Conservation (phyloP, 1,140 invertebrate species). For the Muscidifurax raptorellus region DNA sequence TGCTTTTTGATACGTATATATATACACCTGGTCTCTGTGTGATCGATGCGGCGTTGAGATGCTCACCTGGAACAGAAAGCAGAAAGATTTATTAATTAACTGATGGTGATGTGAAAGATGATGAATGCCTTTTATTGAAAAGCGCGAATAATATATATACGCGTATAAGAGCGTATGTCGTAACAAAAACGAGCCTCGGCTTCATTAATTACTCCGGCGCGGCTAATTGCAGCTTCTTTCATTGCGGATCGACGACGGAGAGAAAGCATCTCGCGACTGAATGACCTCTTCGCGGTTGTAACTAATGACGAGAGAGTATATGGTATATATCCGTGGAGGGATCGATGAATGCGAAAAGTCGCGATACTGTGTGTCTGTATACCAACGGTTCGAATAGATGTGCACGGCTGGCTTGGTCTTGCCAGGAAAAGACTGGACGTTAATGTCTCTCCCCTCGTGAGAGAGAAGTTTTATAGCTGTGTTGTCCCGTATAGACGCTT, state of each 20-base stretch:
- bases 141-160: background rate
- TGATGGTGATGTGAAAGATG: background rate
- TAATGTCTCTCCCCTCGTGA: background rate
- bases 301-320: constrained; percentile 23
- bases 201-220: constrained; percentile 31
- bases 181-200: background rate
- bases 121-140: background rate
- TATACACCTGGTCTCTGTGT: too few relatives aligned
- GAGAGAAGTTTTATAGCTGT: background rate
- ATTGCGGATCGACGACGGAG: background rate
- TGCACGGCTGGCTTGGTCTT: background rate
- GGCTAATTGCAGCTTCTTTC: constrained; percentile 32
- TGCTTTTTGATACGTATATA: background rate
- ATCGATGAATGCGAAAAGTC: constrained; percentile 31
- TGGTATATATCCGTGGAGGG: too few relatives aligned
- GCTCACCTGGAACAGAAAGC: constrained; percentile 21
- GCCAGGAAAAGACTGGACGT: background rate
- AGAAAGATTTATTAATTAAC: background rate
- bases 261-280: constrained; percentile 4
- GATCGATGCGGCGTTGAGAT: background rate
- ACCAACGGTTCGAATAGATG: background rate
- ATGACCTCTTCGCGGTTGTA: constrained; percentile 28
- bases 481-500: background rate
- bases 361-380: background rate
- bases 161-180: background rate